Evolutionary conservation across 2,888 invertebrate species (phyloP).

Genomic region (Patella ulyssiponensis): DNA sequence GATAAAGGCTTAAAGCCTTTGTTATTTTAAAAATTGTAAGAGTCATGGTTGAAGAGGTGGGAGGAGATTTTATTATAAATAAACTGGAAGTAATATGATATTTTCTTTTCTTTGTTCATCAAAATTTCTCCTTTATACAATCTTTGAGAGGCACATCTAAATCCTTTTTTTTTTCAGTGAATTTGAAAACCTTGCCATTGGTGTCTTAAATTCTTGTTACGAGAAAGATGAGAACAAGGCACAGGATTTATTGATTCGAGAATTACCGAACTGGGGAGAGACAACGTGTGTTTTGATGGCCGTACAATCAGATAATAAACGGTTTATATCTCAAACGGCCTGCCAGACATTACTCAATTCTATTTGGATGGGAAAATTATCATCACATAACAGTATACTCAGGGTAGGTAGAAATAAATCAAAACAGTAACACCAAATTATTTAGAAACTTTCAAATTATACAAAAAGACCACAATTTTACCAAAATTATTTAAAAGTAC

Average conservation of each 20-base stretch:
- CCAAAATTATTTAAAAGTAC: too few species aligned
- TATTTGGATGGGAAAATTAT: constrained; percentile 71
- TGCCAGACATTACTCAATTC: constrained; percentile 70
- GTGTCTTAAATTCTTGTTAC: constrained; percentile 69
- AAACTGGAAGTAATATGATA: too few species aligned
- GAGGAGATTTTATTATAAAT: too few species aligned
- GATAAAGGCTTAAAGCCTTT: too few species aligned
- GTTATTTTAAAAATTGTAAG: too few species aligned
- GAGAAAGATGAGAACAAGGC: constrained; percentile 65
- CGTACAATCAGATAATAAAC: constrained; percentile 69
- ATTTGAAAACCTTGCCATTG: constrained; percentile 68
- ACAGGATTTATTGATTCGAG: constrained; percentile 63
- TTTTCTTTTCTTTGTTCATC: background rate
- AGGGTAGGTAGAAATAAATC: constrained; percentile 35
- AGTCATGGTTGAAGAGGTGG: too few species aligned
- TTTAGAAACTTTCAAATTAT: too few species aligned
- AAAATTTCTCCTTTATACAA: background rate
- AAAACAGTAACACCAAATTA: too few species aligned
- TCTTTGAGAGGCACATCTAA: too few species aligned
- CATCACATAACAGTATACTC: constrained; percentile 54
- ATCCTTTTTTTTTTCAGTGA: constrained; percentile 48
- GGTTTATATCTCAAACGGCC: constrained; percentile 70
- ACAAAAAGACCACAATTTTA: too few species aligned
- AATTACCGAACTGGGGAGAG: constrained; percentile 66
- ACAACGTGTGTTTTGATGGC: constrained; percentile 68